phyloP scores from a whole-genome alignment of 2,888 invertebrate species.

The Acrobeloides nanus region DNA sequence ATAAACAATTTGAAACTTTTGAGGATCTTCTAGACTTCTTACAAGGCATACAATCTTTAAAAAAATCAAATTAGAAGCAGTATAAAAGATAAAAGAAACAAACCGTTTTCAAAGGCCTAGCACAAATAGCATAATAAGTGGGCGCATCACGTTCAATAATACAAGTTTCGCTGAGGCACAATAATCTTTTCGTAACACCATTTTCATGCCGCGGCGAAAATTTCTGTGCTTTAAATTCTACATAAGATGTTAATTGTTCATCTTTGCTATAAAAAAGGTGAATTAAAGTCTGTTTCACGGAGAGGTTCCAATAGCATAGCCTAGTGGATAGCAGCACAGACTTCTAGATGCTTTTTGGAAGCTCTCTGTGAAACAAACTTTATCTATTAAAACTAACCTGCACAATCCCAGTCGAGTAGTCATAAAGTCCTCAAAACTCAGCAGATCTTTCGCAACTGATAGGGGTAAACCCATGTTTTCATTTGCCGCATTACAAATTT shows the following conservation, averaged over 20 bases:
- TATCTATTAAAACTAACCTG: slow-evolving; percentile 61
- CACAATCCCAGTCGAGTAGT: slow-evolving; percentile 82
- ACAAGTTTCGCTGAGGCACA: slow-evolving; percentile 90
- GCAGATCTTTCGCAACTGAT: slow-evolving; percentile 73
- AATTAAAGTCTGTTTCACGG: too few relatives aligned
- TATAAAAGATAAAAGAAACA: slow-evolving; percentile 24
- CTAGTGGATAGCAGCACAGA: background rate
- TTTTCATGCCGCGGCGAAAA: slow-evolving; percentile 68
- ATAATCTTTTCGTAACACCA: slow-evolving; percentile 69
- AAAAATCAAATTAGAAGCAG: slow-evolving; percentile 9
- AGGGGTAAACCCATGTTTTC: slow-evolving; percentile 74
- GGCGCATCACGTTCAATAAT: slow-evolving; percentile 91
- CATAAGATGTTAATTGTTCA: slow-evolving; percentile 87
- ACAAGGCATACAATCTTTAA: slow-evolving; percentile 80
- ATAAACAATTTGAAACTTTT: slow-evolving; percentile 87
- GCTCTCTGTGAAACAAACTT: background rate
- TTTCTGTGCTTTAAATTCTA: slow-evolving; percentile 93
- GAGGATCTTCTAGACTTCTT: slow-evolving; percentile 80
- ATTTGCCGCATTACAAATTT: slow-evolving; percentile 74
- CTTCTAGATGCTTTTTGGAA: background rate
- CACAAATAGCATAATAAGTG: slow-evolving; percentile 84
- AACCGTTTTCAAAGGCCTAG: slow-evolving; percentile 62
- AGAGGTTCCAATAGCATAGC: too few relatives aligned
- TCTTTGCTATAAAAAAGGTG: slow-evolving; percentile 78
- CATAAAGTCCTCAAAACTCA: slow-evolving; percentile 77